Evolutionary conservation across 2,888 invertebrate genomes (phyloP).

Genomic region (Orgyia antiqua): DNA sequence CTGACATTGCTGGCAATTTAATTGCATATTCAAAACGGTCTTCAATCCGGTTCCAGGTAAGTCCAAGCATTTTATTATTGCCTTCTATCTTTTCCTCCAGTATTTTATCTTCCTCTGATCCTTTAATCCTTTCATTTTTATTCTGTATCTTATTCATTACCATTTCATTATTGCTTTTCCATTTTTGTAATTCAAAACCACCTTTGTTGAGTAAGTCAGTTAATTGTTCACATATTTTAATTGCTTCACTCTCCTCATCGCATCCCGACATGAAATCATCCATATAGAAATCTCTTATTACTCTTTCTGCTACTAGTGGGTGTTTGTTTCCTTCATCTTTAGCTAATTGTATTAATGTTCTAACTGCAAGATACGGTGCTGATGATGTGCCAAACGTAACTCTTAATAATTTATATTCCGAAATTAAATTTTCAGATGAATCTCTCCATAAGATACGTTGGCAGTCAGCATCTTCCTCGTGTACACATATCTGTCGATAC

Average conservation of each 20-base stretch:
- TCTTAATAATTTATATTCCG: not conserved
- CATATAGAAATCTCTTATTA: constrained; percentile 4
- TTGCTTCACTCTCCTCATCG: not conserved
- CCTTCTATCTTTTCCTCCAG: constrained; percentile 17
- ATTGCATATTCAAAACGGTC: no score
- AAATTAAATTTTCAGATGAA: not conserved
- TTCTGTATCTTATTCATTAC: not conserved
- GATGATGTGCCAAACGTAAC: constrained; percentile 9
- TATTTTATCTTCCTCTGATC: constrained; percentile 1
- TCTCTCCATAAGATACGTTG: constrained; percentile 7
- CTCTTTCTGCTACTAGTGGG: not conserved
- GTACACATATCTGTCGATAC: constrained; percentile 6
- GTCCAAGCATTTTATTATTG: constrained; percentile 11
- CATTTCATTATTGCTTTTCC: constrained; percentile 3
- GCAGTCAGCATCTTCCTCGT: constrained; percentile 5
- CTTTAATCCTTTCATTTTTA: no score
- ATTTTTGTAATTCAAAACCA: constrained; percentile 9
- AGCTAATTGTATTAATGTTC: constrained; percentile 4
- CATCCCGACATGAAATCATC: constrained; percentile 6
- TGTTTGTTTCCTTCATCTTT: constrained; percentile 3
- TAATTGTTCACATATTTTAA: constrained; percentile 3
- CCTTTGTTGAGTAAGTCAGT: constrained; percentile 3
- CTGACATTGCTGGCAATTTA: constrained; percentile 8
- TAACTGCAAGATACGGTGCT: no score
- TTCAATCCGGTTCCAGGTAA: constrained; percentile 4